Percentiles rank a stretch among this genome's conserved stretches.
These are phyloP conservation scores for Mastomys natalensis DNA, from an alignment of 2,113 vertebrate genomes.

Conservation along the genomic window DNA sequence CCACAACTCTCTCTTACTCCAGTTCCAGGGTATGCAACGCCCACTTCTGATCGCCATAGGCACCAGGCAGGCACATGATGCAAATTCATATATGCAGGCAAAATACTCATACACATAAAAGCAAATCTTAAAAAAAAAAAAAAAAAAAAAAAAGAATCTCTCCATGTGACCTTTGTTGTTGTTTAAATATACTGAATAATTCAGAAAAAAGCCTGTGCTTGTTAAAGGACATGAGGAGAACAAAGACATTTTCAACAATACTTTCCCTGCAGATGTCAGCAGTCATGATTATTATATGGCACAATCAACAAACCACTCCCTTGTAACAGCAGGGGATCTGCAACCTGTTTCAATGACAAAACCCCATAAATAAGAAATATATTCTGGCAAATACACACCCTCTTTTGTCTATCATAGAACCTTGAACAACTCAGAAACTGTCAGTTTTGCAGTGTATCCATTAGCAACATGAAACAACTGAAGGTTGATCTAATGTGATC, in stretches of 20 bases:
- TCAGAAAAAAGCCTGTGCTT: not conserved
- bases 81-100: not conserved
- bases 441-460: not conserved
- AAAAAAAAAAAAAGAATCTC: not conserved
- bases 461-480: not conserved
- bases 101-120: not conserved
- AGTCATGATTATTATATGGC: not conserved
- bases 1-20: not conserved
- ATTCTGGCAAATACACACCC: slow-evolving; percentile 9
- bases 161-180: not conserved
- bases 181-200: not conserved
- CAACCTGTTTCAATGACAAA: not conserved
- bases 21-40: not conserved
- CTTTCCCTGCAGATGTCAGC: not conserved
- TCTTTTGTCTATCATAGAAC: not conserved
- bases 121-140: not conserved
- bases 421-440: not conserved
- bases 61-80: not conserved
- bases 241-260: not conserved
- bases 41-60: not conserved
- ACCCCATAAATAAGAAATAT: not conserved
- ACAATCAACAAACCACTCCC: not conserved
- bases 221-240: not conserved
- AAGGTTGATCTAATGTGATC: not conserved
- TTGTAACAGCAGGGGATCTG: not conserved